These are phyloP conservation scores for Oegoconia quadripuncta DNA, from an alignment of 2,888 invertebrate genomes.

Conservation along the genomic window DNA sequence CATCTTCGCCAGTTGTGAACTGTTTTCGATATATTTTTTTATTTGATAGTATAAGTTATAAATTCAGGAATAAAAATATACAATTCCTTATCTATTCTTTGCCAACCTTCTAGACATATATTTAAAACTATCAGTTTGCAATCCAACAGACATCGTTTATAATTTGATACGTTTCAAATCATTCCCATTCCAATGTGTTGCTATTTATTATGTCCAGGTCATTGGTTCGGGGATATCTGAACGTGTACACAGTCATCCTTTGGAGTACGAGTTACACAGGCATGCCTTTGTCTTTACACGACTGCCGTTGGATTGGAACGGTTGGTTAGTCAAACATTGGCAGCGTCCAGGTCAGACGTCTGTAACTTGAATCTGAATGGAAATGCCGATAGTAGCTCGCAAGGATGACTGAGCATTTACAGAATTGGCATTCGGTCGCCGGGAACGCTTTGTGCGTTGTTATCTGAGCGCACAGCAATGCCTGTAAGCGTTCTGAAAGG, in stretches of 20 bases:
- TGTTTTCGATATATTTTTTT: too few species aligned
- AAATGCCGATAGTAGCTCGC: conserved; percentile 35
- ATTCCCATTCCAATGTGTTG: too few species aligned
- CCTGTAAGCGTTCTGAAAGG: conserved; percentile 45
- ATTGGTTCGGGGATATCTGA: neutral
- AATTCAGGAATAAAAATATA: too few species aligned
- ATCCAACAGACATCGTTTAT: too few species aligned
- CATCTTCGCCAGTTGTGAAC: too few species aligned
- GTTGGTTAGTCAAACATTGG: neutral
- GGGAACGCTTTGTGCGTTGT: conserved; percentile 49
- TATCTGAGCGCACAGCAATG: conserved; percentile 56
- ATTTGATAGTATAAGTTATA: too few species aligned
- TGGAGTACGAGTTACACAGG: neutral
- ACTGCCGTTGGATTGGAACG: too few species aligned
- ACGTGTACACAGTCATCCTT: neutral
- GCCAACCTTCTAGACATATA: too few species aligned
- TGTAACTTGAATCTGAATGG: conserved; percentile 24
- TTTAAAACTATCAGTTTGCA: too few species aligned
- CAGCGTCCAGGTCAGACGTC: neutral
- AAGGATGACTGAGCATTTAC: conserved; percentile 51
- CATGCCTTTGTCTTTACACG: neutral
- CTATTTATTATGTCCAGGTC: too few species aligned
- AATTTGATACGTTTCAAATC: too few species aligned
- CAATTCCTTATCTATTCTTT: too few species aligned
- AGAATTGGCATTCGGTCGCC: conserved; percentile 45